phyloP scores from a whole-genome alignment of 2,113 vertebrate species.

The Corythornis vintsioides region DNA sequence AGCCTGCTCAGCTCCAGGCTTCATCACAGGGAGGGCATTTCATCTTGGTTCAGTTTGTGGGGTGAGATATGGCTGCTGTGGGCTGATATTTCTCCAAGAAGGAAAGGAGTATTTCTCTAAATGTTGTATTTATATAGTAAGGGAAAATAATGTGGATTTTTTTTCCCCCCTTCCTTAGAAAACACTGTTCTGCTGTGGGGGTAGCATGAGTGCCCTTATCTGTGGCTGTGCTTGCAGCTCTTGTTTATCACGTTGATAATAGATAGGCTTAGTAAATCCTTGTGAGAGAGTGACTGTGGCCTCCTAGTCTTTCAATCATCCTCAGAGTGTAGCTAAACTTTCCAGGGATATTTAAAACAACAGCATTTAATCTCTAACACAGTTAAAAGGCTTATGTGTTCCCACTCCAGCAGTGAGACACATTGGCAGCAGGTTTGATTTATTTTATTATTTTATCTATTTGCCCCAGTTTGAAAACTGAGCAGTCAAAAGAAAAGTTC shows the following conservation, averaged over 20 bases:
- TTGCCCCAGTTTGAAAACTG: conserved; percentile 19
- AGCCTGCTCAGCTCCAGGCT: not conserved
- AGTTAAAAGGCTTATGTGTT: conserved; percentile 16
- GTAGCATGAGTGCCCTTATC: not conserved
- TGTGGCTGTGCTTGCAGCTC: conserved; percentile 13
- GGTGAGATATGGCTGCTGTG: not conserved
- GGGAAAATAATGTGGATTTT: not conserved
- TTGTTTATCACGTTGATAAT: conserved; percentile 12
- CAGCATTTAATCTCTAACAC: not conserved
- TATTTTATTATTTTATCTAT: conserved; percentile 7
- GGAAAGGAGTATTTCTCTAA: conserved; percentile 32
- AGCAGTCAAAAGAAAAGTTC: conserved; percentile 3
- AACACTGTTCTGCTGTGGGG: not conserved
- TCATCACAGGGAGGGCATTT: not conserved
- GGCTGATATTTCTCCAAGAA: not conserved
- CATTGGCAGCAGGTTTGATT: not conserved
- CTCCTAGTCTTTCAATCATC: conserved; percentile 17
- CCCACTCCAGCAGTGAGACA: not conserved
- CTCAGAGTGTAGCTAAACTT: not conserved
- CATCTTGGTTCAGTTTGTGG: not conserved
- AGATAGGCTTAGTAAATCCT: conserved; percentile 11
- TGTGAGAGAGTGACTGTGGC: not conserved
- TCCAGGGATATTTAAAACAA: conserved; percentile 10
- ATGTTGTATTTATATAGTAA: conserved; percentile 31
- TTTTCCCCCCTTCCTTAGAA: not conserved